phyloP scores from a whole-genome alignment of 2,888 invertebrate species.

The Rhabditoides inermis region DNA sequence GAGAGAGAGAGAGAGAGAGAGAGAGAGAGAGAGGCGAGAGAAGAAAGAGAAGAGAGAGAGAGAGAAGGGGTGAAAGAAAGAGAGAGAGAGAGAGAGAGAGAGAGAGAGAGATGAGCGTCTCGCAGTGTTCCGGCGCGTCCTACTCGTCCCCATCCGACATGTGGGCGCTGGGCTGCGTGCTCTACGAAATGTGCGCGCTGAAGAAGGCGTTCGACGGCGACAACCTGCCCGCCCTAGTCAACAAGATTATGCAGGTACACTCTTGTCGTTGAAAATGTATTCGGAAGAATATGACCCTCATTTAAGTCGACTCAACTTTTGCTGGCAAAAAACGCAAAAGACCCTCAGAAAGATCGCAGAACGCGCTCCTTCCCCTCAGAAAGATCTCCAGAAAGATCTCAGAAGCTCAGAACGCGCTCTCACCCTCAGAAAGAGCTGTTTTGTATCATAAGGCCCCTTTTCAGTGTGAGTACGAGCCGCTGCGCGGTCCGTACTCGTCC shows the following conservation, averaged over 20 bases:
- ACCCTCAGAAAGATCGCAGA: too few species aligned
- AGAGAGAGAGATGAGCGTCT: background rate
- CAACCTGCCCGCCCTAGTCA: slow-evolving; percentile 67
- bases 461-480: slow-evolving; percentile 65
- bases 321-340: too few species aligned
- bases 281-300: background rate
- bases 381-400: too few species aligned
- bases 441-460: too few species aligned
- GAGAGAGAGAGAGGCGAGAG: background rate
- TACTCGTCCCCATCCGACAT: slow-evolving; percentile 72
- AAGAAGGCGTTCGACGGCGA: slow-evolving; percentile 69
- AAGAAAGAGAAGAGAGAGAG: slow-evolving; percentile 2
- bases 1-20: background rate
- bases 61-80: background rate
- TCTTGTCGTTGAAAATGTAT: too few species aligned
- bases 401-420: too few species aligned
- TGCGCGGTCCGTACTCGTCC: slow-evolving; percentile 64
- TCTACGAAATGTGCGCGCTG: slow-evolving; percentile 69
- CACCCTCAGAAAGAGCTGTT: too few species aligned
- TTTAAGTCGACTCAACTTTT: background rate
- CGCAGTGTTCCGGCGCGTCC: slow-evolving; percentile 60
- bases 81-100: slow-evolving; percentile 1
- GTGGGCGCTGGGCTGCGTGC: slow-evolving; percentile 68
- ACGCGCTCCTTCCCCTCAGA: too few species aligned
- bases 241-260: slow-evolving; percentile 67